Conservation (phyloP, 2,797 vertebrate genomes). For the Sciaenops ocellatus region DNA sequence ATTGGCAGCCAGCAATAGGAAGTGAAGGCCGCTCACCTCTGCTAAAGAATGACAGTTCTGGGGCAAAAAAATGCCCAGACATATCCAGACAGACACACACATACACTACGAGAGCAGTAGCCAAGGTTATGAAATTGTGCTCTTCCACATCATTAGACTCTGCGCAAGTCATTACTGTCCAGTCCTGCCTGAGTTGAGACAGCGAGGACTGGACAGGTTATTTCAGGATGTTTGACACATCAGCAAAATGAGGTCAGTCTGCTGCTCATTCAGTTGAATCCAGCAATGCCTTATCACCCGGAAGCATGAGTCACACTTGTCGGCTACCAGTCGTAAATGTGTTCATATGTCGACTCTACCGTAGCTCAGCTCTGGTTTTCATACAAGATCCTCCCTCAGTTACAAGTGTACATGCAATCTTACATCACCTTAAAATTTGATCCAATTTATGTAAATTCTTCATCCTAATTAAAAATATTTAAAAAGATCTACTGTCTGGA, state of each 20-base stretch:
- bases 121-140: conserved; percentile 72
- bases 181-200: conserved; percentile 46
- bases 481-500: neutral
- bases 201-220: conserved; percentile 60
- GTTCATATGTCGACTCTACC: conserved; percentile 14
- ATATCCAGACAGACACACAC: conserved; percentile 60
- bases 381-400: neutral
- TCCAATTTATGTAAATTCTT: neutral
- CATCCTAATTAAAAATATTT: neutral
- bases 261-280: conserved; percentile 60
- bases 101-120: conserved; percentile 53
- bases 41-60: conserved; percentile 72
- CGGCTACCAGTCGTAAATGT: conserved; percentile 24
- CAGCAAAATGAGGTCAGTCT: conserved; percentile 59
- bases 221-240: conserved; percentile 74
- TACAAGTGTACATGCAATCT: conserved; percentile 1
- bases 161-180: conserved; percentile 70
- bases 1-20: conserved; percentile 69
- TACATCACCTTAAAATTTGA: conserved; percentile 1
- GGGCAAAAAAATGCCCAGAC: conserved; percentile 70
- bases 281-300: conserved; percentile 52
- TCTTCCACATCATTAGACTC: conserved; percentile 75
- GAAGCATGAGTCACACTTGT: conserved; percentile 34
- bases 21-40: conserved; percentile 75
- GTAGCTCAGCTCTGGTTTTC: conserved; percentile 5